Conservation (phyloP, 2,113 vertebrate genomes). For the Microtus pennsylvanicus region DNA sequence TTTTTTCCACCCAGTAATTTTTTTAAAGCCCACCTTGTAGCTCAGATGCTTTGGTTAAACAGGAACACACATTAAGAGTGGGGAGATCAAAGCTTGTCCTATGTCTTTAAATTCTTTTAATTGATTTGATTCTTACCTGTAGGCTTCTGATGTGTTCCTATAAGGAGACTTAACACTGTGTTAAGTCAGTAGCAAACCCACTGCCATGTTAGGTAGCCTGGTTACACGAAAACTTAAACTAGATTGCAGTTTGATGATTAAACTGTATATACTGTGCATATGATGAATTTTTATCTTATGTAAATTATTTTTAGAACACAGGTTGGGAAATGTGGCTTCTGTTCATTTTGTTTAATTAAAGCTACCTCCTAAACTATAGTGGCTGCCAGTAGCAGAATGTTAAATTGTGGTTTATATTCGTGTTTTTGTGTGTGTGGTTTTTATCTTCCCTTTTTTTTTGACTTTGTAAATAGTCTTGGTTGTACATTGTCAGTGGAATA, state of each 20-base stretch:
- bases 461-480: conserved; percentile 92
- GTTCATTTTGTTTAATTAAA: conserved; percentile 93
- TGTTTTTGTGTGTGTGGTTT: neutral
- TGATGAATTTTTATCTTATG: conserved; percentile 90
- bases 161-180: conserved; percentile 68
- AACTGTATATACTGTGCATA: conserved; percentile 92
- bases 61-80: neutral
- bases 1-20: neutral
- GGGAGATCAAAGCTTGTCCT: conserved; percentile 50
- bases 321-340: conserved; percentile 94
- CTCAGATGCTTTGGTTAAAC: conserved; percentile 49
- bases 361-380: conserved; percentile 97
- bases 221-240: conserved; percentile 84
- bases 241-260: conserved; percentile 87
- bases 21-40: neutral
- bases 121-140: conserved; percentile 50
- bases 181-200: conserved; percentile 82
- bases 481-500: conserved; percentile 94
- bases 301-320: conserved; percentile 96
- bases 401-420: conserved; percentile 90
- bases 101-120: conserved; percentile 53
- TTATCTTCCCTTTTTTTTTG: conserved; percentile 72
- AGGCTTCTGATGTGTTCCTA: conserved; percentile 32
- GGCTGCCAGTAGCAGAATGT: conserved; percentile 93
- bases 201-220: conserved; percentile 70